phyloP scores from a whole-genome alignment of 2,797 vertebrate species.

The Taenioides sp. region DNA sequence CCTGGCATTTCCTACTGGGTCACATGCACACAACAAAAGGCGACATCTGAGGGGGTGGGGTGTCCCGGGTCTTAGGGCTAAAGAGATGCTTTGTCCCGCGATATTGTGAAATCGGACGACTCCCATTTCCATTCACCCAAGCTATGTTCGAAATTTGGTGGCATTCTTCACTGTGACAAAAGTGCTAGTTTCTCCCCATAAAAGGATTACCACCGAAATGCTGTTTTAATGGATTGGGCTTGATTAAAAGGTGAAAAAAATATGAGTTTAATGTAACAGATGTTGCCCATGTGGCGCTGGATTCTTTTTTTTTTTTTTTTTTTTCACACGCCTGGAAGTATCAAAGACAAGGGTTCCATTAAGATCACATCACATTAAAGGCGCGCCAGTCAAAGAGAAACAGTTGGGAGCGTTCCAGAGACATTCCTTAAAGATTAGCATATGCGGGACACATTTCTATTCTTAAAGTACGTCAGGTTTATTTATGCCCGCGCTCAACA shows the following conservation, averaged over 20 bases:
- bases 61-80: constrained; percentile 74
- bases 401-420: neutral
- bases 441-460: neutral
- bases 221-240: constrained; percentile 60
- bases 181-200: constrained; percentile 47
- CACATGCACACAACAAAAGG: constrained; percentile 86
- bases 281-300: constrained; percentile 33
- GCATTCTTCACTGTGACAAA: constrained; percentile 65
- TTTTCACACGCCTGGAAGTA: constrained; percentile 29
- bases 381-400: constrained; percentile 7
- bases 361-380: constrained; percentile 19
- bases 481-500: neutral
- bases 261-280: constrained; percentile 35
- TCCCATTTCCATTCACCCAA: constrained; percentile 66
- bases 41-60: constrained; percentile 79
- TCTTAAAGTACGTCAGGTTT: neutral
- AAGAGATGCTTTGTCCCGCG: constrained; percentile 67
- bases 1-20: constrained; percentile 83
- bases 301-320: constrained; percentile 6
- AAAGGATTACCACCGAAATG: constrained; percentile 63
- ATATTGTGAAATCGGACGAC: constrained; percentile 73
- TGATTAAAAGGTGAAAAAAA: constrained; percentile 36
- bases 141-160: constrained; percentile 62
- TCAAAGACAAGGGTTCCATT: constrained; percentile 14
- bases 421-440: constrained; percentile 8